Evolutionary conservation across 2,888 invertebrate species (phyloP).

Genomic region (Axea sp.): DNA sequence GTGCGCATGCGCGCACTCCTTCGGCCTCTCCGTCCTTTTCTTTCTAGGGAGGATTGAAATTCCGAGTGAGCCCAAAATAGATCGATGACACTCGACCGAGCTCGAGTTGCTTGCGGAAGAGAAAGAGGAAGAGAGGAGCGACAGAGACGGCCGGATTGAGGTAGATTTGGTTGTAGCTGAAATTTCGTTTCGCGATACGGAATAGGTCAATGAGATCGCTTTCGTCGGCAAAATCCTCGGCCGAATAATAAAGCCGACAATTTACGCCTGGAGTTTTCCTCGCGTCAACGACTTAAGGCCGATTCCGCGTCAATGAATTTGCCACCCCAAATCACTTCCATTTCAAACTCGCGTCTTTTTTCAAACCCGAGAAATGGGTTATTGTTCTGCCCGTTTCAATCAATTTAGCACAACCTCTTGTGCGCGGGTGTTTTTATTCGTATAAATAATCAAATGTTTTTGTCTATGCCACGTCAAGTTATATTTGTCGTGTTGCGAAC

Average conservation of each 20-base stretch:
- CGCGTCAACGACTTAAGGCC: no score
- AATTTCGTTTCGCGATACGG: slow-evolving; percentile 4
- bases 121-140: slow-evolving; percentile 22
- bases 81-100: slow-evolving; percentile 78
- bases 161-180: slow-evolving; percentile 34
- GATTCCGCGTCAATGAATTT: no score
- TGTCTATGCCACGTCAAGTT: no score
- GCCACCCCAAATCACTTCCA: no score
- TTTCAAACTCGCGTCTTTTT: no score
- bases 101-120: slow-evolving; percentile 67
- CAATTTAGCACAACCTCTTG: no score
- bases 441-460: no score
- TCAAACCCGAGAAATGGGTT: no score
- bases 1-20: slow-evolving; percentile 60
- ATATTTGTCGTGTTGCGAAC: no score
- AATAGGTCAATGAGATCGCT: slow-evolving; percentile 40
- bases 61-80: slow-evolving; percentile 78
- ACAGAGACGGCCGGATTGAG: not conserved
- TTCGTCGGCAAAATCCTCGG: not conserved
- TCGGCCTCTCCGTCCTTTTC: slow-evolving; percentile 35
- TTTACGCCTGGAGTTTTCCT: no score
- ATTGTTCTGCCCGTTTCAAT: no score
- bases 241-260: not conserved
- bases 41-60: slow-evolving; percentile 74
- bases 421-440: no score